Evolutionary conservation across 2,888 invertebrate species (phyloP), one percentile per base, ranked within the genome.

Genomic region (Netelia fuscicornis): DNA sequence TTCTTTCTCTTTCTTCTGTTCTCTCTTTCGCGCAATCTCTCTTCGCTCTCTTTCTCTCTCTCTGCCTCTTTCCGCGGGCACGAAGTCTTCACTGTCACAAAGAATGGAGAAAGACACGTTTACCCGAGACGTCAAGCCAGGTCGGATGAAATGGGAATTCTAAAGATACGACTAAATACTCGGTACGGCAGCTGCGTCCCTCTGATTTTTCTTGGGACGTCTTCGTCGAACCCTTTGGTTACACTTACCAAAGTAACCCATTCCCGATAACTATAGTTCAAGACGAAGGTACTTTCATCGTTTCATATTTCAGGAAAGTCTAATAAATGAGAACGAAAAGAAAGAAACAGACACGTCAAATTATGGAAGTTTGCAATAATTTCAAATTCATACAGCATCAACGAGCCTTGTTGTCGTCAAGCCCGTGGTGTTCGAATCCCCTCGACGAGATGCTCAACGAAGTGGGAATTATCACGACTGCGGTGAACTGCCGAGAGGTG

Each of bases 111-210:
- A 72, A 74, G 68, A 62, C 68, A 37, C 68, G 72, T 78, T 81
- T 78, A 72, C 82, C 25, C 67, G 71, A 83, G 77, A 77, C 82
- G 71, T 77, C 77, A 68, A 60, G 79, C 48, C 62, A 70, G 52
- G 60, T 2, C 11, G 62, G 71, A 62, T 25, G 80, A 5, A 56
- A 65, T 37, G 70, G 23, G 52, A 75, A 52, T 81, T 80, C 84
- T 80, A 84, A 84, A 84, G 80, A 84, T 84, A 80, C 75, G 65
- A 65, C 37, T 20, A 13, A 76, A 70, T 80, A 80, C 84, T 80
- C 65, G 84, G 76, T 80, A 71, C 52, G 20, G 80, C 84, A 84
- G 84, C 84, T 84, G 84, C 76, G 20, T 30, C 10, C 30, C 52
- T 64, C 25, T 2, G 30, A 48, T 58, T 65, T 60, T 74, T 60